These are phyloP conservation scores for Ditylenchus dipsaci DNA, from an alignment of 1,140 invertebrate genomes.

Conservation along the genomic window DNA sequence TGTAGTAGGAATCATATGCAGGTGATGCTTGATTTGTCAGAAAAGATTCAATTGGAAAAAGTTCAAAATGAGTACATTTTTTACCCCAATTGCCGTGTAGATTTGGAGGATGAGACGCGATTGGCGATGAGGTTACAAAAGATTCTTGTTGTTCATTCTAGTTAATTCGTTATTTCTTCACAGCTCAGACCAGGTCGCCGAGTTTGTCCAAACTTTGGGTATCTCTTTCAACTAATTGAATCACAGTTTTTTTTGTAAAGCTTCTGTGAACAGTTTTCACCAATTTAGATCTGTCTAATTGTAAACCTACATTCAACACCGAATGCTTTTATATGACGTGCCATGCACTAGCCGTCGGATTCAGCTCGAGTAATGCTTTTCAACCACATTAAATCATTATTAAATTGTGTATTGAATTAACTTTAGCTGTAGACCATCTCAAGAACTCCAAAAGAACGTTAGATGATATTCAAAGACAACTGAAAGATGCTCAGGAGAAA, in stretches of 20 bases:
- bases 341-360: constrained; percentile 82
- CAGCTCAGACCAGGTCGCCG: too few relatives aligned
- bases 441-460: too few relatives aligned
- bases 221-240: too few relatives aligned
- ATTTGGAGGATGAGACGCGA: constrained; percentile 76
- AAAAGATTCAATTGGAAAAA: constrained; percentile 68
- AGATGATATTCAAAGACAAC: neutral
- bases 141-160: constrained; percentile 69
- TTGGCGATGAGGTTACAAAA: constrained; percentile 72
- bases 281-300: constrained; percentile 6
- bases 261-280: neutral
- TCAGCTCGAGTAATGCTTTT: constrained; percentile 69
- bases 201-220: too few relatives aligned
- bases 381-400: too few relatives aligned
- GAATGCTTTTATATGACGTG: constrained; percentile 93
- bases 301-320: neutral
- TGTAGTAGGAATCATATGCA: too few relatives aligned
- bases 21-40: constrained; percentile 78
- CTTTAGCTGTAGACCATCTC: too few relatives aligned
- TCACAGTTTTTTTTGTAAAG: too few relatives aligned
- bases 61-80: constrained; percentile 82
- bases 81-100: constrained; percentile 72
- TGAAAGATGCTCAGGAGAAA: constrained; percentile 62
- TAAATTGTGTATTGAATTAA: too few relatives aligned
- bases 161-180: constrained; percentile 61